Evolutionary conservation across 2,797 vertebrate species (phyloP).

Genomic region (Meriones psammophilus): DNA sequence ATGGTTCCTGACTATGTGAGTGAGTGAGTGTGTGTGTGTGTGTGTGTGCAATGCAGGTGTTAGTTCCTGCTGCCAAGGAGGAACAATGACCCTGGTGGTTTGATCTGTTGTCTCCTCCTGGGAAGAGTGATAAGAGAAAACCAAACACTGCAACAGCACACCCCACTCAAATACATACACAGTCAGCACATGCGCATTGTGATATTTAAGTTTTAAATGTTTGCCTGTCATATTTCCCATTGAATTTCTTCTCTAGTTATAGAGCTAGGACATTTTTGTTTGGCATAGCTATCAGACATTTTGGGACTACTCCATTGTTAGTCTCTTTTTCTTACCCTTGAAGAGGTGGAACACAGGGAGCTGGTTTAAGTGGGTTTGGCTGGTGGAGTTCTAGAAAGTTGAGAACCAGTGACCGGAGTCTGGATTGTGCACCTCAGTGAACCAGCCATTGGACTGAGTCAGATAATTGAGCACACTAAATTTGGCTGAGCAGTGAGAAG

Average conservation of each 20-base stretch:
- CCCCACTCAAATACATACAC: slow-evolving; percentile 20
- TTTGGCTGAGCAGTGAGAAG: slow-evolving; percentile 69
- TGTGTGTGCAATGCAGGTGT: neutral
- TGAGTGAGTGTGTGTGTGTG: neutral
- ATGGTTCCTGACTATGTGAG: slow-evolving; percentile 62
- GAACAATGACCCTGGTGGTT: slow-evolving; percentile 50
- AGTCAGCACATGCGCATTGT: neutral
- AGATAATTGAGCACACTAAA: slow-evolving; percentile 72
- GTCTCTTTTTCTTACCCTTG: slow-evolving; percentile 71
- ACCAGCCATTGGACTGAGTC: slow-evolving; percentile 73
- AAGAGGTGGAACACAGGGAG: slow-evolving; percentile 73
- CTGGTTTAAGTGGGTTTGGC: slow-evolving; percentile 77
- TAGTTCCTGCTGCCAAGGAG: slow-evolving; percentile 31
- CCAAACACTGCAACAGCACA: slow-evolving; percentile 49
- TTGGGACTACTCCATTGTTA: slow-evolving; percentile 59
- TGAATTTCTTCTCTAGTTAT: slow-evolving; percentile 71
- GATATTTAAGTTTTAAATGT: slow-evolving; percentile 62
- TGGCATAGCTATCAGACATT: slow-evolving; percentile 69
- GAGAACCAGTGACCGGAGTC: slow-evolving; percentile 73
- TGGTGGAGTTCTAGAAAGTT: slow-evolving; percentile 74
- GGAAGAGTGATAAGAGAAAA: slow-evolving; percentile 58
- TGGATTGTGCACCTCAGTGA: slow-evolving; percentile 76
- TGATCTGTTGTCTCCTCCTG: slow-evolving; percentile 55
- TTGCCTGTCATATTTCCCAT: slow-evolving; percentile 63
- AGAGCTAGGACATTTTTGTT: slow-evolving; percentile 73